Base-by-base conservation (phyloP, 2,888 invertebrate genomes). In the Heteromyza rotundicornis region DNA sequence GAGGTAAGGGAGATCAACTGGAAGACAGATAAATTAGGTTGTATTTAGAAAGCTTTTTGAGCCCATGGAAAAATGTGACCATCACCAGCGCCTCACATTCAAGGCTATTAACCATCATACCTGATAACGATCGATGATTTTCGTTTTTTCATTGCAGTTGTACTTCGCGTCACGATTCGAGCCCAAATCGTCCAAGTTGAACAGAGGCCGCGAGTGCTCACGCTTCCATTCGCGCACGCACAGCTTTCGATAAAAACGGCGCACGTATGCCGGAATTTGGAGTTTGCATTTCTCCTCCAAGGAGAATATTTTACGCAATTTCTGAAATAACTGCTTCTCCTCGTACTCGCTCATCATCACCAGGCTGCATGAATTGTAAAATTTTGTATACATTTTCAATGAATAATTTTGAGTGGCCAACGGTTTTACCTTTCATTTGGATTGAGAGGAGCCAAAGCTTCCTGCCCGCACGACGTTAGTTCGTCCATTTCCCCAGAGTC, bases 241-340 rank as follows among this genome's bases (percentile, higher is more conserved):
- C 10, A 89, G 78, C 78, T 89, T 89, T 44, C 89, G 80, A 68
- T 86, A 86, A 0, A 88, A 77, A 36, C 88, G 84, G 7, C 85
- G 71, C 12, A 83, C 68, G 59, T 77, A 74, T 10, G 77, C 61
- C 2, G 83, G 82, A 27, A 83, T 75, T 14, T 74, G 59, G n/a
- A 75, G 57, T 16, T 76, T 70, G n/a, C 61, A 71, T 23, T 76
- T 65, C 2, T 72, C 62, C 36, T 80, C 78, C 1, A 72, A 54
- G 2, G 63, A 51, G 5, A 81, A 69, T 36, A 84, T 74, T 49
- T 70, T 71, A 12, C 75, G 74, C 12, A 83, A 60, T 36, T 80
- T 74, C 19, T 75, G 72, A 23, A 75, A 64, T 2, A 83, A 50
- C 47, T 79, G 73, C 27, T 78, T 76, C 62, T 84, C 84, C 53